Evolutionary conservation across 2,888 invertebrate species (phyloP), one percentile per base, ranked within the genome.

Genomic region (Masnerella sp.): DNA sequence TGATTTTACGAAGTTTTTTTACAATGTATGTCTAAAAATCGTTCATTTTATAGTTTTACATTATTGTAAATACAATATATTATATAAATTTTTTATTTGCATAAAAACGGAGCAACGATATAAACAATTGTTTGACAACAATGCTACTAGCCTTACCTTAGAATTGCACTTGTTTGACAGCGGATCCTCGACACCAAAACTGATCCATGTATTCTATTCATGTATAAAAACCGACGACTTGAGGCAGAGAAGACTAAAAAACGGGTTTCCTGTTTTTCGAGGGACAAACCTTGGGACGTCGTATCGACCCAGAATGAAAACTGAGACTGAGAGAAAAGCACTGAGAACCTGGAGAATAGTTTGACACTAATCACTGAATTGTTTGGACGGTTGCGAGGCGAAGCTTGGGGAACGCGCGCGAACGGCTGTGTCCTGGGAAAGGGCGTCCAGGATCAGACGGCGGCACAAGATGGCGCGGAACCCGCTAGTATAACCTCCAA

Each of bases 391-490:
- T n/a, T 12, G 52, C 7, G 14, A n/a, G 12, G 9, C 15, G 20
- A 11, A 1, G n/a, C 11, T 30, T 30, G 20, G 2, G n/a, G 2
- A 14, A 12, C 38, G 15, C 17, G 36, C 9, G 9, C 36, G 8
- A 8, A 11, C 18, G 5, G 2, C 4, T 20, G 15, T n/a, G 1
- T 20, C 11, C 40, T 17, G 45, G 22, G 74, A 79, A 78, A 78
- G 76, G 74, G 82, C 81, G 82, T 82, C 81, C 78, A 78, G 78
- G 68, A 77, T 52, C 34, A 51, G 72, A 74, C 78, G 77, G 79
- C 79, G 78, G 77, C 51, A 82, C 82, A 83, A 83, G 80, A 83
- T 83, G 83, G 83, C 83, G 82, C 78, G 75, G 62, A 47, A 17
- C 61, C 54, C 72, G 61, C 43, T 68, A 45, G 47, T 25, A 49